Percentiles rank a stretch among this genome's conserved stretches.
Conservation (phyloP, 2,797 vertebrate genomes). For the Carcharodon carcharias region DNA sequence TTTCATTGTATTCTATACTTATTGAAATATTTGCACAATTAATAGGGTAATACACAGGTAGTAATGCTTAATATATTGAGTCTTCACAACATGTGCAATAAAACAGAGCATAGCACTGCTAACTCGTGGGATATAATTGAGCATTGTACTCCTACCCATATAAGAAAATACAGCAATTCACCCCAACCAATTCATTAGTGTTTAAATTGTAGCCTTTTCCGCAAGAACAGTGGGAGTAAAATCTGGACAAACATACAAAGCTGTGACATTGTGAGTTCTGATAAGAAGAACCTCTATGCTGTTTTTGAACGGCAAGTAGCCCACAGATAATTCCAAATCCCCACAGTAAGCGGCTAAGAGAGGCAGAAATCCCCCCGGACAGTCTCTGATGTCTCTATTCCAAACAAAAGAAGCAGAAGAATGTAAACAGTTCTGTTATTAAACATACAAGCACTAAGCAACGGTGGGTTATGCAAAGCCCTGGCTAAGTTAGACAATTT, state of each 20-base stretch:
- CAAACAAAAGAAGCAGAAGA: constrained; percentile 21
- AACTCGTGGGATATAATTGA: background rate
- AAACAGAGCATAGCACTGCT: background rate
- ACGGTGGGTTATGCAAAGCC: background rate
- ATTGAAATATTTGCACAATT: background rate
- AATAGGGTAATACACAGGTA: background rate
- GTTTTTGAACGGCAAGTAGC: background rate
- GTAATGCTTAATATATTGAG: background rate
- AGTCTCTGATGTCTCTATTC: constrained; percentile 25
- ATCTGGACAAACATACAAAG: background rate
- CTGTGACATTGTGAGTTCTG: background rate
- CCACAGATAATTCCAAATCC: constrained; percentile 31
- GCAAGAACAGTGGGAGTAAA: background rate
- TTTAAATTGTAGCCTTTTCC: background rate
- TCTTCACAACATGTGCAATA: background rate
- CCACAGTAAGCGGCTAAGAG: constrained; percentile 8
- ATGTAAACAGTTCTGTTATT: constrained; percentile 27
- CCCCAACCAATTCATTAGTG: no score
- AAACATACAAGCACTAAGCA: background rate
- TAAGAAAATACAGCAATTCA: background rate
- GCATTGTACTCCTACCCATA: background rate
- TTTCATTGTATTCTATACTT: background rate
- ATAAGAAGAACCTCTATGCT: background rate
- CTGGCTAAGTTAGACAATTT: background rate
- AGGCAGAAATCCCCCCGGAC: constrained; percentile 20